phyloP scores from a whole-genome alignment of 1,140 invertebrate genomes.

The Polypedilum pembai region DNA sequence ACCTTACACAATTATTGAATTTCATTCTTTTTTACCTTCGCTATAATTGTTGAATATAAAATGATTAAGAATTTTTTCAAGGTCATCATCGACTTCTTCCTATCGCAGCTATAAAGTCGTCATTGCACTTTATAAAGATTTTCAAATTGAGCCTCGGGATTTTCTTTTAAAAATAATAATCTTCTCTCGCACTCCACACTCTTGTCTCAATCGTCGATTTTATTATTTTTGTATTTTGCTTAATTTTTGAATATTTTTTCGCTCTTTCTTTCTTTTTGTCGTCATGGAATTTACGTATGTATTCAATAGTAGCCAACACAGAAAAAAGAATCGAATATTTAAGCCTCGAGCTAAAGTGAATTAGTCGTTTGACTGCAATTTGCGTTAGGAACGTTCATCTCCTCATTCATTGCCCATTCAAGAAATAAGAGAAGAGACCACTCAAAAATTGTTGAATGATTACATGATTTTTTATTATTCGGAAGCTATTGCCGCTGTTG shows the following conservation, averaged over 20 bases:
- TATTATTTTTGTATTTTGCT: background rate
- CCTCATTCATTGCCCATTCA: background rate
- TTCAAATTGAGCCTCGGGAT: constrained; percentile 5
- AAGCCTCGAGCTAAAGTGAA: background rate
- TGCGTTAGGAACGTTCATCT: constrained; percentile 2
- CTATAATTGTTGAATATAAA: background rate
- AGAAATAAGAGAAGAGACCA: background rate
- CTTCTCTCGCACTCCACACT: background rate
- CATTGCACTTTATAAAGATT: background rate
- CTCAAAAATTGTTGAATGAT: background rate
- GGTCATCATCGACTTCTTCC: too few relatives aligned
- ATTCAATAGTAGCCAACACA: background rate
- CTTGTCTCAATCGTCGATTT: background rate
- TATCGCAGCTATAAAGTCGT: too few relatives aligned
- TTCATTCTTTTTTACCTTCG: background rate
- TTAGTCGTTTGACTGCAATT: constrained; percentile 25
- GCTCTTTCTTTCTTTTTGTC: background rate
- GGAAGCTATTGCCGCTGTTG: too few relatives aligned
- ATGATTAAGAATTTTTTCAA: background rate
- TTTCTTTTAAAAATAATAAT: constrained; percentile 9
- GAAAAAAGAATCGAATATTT: constrained; percentile 8
- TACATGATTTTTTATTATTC: constrained; percentile 1
- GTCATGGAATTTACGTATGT: too few relatives aligned
- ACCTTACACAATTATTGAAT: constrained; percentile 8
- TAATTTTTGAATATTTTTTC: background rate